These are phyloP conservation scores for Leptatherina wallacei DNA, from an alignment of 2,797 vertebrate species.

Conservation along the genomic window DNA sequence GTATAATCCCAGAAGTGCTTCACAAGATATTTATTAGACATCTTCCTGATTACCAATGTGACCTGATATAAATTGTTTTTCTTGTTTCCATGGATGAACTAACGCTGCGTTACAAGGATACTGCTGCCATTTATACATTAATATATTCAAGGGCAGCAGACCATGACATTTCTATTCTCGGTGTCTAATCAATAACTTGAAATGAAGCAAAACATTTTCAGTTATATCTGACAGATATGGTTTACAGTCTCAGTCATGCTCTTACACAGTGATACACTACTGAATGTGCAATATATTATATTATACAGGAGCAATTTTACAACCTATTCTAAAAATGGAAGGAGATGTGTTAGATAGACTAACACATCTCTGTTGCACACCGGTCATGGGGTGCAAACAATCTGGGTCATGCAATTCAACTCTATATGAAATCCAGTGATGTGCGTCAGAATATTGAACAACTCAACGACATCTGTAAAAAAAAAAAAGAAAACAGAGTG, in stretches of 20 bases:
- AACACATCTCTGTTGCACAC: not conserved
- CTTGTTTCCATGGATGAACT: not conserved
- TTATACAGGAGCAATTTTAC: constrained; percentile 27
- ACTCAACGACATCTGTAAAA: constrained; percentile 14
- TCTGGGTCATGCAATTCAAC: constrained; percentile 9
- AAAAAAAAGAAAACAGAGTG: not conserved
- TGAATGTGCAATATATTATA: constrained; percentile 15
- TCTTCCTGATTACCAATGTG: not conserved
- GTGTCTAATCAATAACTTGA: constrained; percentile 47
- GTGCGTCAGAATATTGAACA: constrained; percentile 26
- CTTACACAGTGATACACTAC: constrained; percentile 36
- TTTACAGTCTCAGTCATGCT: constrained; percentile 61
- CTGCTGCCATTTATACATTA: constrained; percentile 28
- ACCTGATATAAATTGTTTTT: not conserved
- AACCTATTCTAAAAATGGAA: constrained; percentile 3
- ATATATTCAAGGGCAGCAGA: constrained; percentile 42
- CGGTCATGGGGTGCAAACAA: not conserved
- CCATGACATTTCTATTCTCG: constrained; percentile 26
- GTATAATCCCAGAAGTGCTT: not conserved
- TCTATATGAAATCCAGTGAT: constrained; percentile 15
- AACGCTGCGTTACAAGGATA: constrained; percentile 14
- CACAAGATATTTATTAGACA: constrained; percentile 51
- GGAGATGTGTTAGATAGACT: not conserved
- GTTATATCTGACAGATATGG: constrained; percentile 46
- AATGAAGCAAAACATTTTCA: constrained; percentile 50